Evolutionary conservation across 2,797 vertebrate genomes (phyloP).

Genomic region (Sebastes oblongus): DNA sequence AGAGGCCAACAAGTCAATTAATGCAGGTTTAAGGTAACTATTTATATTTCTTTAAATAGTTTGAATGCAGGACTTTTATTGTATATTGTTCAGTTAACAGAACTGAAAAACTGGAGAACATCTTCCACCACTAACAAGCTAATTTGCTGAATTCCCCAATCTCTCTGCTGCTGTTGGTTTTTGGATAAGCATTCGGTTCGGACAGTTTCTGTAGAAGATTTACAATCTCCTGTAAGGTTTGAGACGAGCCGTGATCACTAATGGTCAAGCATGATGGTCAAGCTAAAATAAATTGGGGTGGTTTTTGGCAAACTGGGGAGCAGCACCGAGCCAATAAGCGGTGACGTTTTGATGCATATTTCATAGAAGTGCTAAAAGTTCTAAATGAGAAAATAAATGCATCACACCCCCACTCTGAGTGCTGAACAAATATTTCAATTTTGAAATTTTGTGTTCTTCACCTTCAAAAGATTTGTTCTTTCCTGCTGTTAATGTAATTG

Average conservation of each 20-base stretch:
- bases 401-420: conserved; percentile 19
- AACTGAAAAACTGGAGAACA: background rate
- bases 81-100: background rate
- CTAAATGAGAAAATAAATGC: conserved; percentile 19
- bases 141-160: background rate
- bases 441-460: conserved; percentile 61
- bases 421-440: conserved; percentile 45
- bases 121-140: background rate
- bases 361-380: conserved; percentile 16
- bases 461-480: conserved; percentile 63
- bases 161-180: background rate
- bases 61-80: background rate
- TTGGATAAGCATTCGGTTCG: background rate
- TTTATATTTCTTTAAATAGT: background rate
- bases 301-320: conserved; percentile 10
- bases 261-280: conserved; percentile 7
- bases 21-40: background rate
- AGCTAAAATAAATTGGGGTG: conserved; percentile 9
- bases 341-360: conserved; percentile 24
- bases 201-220: background rate
- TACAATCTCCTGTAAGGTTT: background rate
- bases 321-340: background rate
- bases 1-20: background rate
- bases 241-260: conserved; percentile 2
- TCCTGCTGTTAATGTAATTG: conserved; percentile 67